A percentile compares a stretch with the other conserved stretches of the same genome.
These are phyloP conservation scores for Pteruthius melanotis DNA, from an alignment of 2,113 vertebrate species.

Conservation along the genomic window DNA sequence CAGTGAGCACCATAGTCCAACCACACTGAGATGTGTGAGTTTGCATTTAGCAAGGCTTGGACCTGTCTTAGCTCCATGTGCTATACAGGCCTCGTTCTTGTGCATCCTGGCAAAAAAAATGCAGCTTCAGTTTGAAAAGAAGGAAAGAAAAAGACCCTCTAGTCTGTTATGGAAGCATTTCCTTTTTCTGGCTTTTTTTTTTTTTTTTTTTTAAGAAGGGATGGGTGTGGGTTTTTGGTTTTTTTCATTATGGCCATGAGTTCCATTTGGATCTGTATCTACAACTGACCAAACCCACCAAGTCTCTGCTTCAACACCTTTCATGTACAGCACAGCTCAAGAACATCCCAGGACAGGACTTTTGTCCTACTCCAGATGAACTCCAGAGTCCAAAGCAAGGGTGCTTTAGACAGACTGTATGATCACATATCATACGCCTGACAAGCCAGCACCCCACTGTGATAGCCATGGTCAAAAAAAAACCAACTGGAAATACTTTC, in stretches of 20 bases:
- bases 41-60: background rate
- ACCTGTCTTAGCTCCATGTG: background rate
- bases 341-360: background rate
- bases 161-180: background rate
- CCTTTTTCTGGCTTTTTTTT: background rate
- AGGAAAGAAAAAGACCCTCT: background rate
- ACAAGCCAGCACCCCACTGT: background rate
- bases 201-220: background rate
- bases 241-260: background rate
- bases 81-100: rapidly evolving
- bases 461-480: background rate
- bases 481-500: background rate
- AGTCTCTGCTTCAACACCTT: background rate
- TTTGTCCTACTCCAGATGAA: background rate
- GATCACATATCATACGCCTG: background rate
- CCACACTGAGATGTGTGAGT: background rate
- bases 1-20: no score
- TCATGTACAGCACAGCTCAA: background rate
- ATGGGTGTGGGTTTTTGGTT: rapidly evolving
- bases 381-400: background rate
- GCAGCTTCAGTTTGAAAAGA: background rate
- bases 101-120: background rate
- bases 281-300: background rate
- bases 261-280: background rate
- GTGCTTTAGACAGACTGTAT: background rate